These are phyloP conservation scores for Sinosuthora webbiana DNA, from an alignment of 2,113 vertebrate species.

Conservation along the genomic window DNA sequence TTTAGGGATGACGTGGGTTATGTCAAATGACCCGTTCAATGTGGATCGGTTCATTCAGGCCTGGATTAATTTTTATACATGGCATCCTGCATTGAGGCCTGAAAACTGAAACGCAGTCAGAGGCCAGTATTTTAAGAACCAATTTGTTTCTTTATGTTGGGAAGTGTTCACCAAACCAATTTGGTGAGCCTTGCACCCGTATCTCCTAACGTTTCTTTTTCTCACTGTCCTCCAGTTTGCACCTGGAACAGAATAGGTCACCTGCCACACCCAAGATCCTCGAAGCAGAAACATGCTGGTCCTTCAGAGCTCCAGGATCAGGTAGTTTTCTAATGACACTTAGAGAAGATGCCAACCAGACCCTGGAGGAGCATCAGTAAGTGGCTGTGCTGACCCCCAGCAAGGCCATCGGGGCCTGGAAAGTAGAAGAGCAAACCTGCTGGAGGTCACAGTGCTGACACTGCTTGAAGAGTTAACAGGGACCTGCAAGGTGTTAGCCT, in stretches of 20 bases:
- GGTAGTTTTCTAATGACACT: constrained; percentile 69
- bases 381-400: constrained; percentile 81
- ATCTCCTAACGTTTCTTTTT: neutral
- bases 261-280: constrained; percentile 85
- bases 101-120: neutral
- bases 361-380: constrained; percentile 70
- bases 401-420: constrained; percentile 66
- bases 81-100: neutral
- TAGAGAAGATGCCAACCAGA: constrained; percentile 69
- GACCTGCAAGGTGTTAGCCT: neutral
- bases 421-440: constrained; percentile 80
- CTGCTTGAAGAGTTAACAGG: neutral
- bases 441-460: neutral
- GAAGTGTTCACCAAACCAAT: neutral
- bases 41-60: neutral
- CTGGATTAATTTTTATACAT: neutral
- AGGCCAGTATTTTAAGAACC: neutral
- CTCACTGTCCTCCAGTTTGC: neutral
- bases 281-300: constrained; percentile 72
- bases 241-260: neutral
- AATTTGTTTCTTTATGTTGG: neutral
- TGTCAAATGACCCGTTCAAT: neutral
- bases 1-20: neutral
- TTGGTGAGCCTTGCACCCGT: neutral
- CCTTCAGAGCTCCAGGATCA: constrained; percentile 73